Evolutionary conservation across 2,797 vertebrate genomes (phyloP).

Genomic region (Urocyon cinereoargenteus): DNA sequence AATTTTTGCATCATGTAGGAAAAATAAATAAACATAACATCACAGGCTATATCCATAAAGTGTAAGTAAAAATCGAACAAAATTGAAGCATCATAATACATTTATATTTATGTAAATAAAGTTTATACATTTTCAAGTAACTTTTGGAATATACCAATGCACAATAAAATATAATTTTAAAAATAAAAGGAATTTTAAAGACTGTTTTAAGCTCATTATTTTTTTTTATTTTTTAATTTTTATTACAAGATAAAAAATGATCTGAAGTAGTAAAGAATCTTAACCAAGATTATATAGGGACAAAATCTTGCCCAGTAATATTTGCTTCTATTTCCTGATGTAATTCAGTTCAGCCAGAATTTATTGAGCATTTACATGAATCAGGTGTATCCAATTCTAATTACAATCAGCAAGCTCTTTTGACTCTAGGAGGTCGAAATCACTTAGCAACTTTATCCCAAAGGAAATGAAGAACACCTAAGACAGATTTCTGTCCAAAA

Average conservation of each 20-base stretch:
- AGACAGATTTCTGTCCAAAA: neutral
- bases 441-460: neutral
- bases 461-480: neutral
- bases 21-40: neutral
- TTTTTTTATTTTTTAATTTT: too few relatives aligned
- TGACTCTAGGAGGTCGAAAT: neutral
- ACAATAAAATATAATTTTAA: constrained; percentile 15
- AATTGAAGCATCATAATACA: neutral
- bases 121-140: neutral
- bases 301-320: neutral
- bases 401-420: neutral
- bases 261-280: neutral
- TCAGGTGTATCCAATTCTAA: neutral
- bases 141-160: neutral
- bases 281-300: neutral
- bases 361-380: neutral
- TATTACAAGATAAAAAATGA: neutral
- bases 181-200: constrained; percentile 38
- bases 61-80: constrained; percentile 30
- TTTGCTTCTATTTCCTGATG: constrained; percentile 2
- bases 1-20: neutral
- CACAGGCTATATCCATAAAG: neutral
- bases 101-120: neutral
- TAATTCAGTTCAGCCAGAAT: neutral
- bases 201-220: neutral